Conservation (phyloP, 1,140 invertebrate species). For the Saccostrea echinata region DNA sequence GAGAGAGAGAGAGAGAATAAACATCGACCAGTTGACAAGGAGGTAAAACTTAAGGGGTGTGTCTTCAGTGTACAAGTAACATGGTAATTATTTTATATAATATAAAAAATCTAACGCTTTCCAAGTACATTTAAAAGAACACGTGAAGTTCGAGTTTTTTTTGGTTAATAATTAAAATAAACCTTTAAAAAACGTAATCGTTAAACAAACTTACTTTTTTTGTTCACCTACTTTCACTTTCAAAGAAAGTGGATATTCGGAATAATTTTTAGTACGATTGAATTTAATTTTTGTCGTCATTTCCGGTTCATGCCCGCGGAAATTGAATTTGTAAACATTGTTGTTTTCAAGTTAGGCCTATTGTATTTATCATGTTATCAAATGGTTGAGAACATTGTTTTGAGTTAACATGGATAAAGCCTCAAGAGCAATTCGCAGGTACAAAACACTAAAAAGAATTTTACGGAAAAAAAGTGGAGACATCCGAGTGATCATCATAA, state of each 20-base stretch:
- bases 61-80: no score
- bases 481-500: no score
- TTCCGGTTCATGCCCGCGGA: slow-evolving; percentile 11
- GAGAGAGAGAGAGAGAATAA: no score
- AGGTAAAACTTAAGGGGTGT: no score
- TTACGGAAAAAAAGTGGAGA: no score
- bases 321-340: slow-evolving; percentile 26
- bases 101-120: no score
- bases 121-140: no score
- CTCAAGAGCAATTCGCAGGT: not conserved
- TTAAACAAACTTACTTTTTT: not conserved
- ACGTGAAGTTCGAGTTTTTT: not conserved
- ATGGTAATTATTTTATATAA: no score
- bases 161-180: not conserved
- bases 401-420: slow-evolving; percentile 4
- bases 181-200: not conserved
- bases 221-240: slow-evolving; percentile 24
- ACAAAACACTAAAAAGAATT: slow-evolving; percentile 30
- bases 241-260: not conserved
- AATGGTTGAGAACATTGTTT: not conserved
- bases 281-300: not conserved
- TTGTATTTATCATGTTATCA: not conserved
- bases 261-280: slow-evolving; percentile 3
- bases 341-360: not conserved
- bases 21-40: no score